These are phyloP conservation scores for Virgularia gustaviana DNA, from an alignment of 92 coral and sea anemone genomes.

Conservation along the genomic window DNA sequence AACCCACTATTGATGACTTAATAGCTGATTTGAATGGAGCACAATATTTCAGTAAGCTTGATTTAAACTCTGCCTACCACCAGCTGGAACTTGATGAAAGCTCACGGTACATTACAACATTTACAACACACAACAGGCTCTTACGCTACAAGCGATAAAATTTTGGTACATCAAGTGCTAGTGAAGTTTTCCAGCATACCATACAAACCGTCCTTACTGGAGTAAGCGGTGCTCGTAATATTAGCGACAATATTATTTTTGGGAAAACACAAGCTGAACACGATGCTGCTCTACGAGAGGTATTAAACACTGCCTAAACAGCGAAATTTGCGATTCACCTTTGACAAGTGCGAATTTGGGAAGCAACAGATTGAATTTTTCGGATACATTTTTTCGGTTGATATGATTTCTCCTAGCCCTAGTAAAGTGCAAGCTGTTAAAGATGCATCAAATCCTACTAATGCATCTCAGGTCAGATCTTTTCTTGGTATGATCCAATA, in stretches of 20 bases:
- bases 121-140: background rate
- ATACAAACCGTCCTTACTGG: background rate
- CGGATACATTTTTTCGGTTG: background rate
- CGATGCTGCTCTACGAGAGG: background rate
- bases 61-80: background rate
- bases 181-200: background rate
- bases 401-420: background rate
- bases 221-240: background rate
- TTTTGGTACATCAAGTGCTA: background rate
- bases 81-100: conserved; percentile 1
- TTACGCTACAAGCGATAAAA: background rate
- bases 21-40: too few species aligned
- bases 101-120: background rate
- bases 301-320: background rate
- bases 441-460: background rate
- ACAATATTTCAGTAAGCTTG: too few species aligned
- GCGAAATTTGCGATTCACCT: background rate
- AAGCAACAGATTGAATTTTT: background rate
- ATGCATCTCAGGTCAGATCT: background rate
- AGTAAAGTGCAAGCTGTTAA: background rate
- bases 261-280: background rate
- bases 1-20: too few species aligned
- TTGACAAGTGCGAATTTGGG: background rate
- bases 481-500: background rate
- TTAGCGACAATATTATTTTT: conserved; percentile 1